A percentile compares a stretch with the other conserved stretches of the same genome.
Conservation (phyloP, 1,140 invertebrate species). For the Cepaea nemoralis region DNA sequence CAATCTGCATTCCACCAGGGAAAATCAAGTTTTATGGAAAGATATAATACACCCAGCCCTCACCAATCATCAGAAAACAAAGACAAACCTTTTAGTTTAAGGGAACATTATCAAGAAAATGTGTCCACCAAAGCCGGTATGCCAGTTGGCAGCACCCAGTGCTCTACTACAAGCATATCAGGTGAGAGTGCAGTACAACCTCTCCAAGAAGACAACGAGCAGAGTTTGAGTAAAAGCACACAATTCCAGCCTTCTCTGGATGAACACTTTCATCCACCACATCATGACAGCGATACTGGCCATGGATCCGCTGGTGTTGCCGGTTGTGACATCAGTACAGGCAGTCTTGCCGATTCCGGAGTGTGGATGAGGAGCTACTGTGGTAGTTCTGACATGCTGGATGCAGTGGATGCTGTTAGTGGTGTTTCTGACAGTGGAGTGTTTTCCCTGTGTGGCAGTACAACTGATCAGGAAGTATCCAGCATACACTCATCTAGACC, state of each 20-base stretch:
- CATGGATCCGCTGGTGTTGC: neutral
- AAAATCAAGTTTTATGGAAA: constrained; percentile 22
- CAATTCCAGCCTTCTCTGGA: neutral
- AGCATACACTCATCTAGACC: constrained; percentile 39
- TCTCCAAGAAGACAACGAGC: neutral
- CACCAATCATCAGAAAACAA: neutral
- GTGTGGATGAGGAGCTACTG: constrained; percentile 40
- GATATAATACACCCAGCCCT: constrained; percentile 19
- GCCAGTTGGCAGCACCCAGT: constrained; percentile 54
- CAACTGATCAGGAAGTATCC: neutral
- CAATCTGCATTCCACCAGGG: neutral
- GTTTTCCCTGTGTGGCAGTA: neutral
- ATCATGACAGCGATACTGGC: neutral
- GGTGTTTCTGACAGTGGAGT: constrained; percentile 7
- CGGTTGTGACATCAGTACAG: constrained; percentile 49
- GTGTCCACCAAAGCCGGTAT: constrained; percentile 60
- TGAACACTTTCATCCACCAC: neutral
- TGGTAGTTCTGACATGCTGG: constrained; percentile 37
- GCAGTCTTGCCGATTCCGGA: constrained; percentile 36
- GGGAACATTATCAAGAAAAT: neutral
- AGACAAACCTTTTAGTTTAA: neutral
- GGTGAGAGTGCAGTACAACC: neutral
- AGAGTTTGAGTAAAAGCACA: neutral
- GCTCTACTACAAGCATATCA: constrained; percentile 43
- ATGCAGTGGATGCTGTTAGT: constrained; percentile 8